A percentile compares a stretch with the other conserved stretches of the same genome.
phyloP scores from a whole-genome alignment of 2,797 vertebrate genomes.

The Myotis planiceps region DNA sequence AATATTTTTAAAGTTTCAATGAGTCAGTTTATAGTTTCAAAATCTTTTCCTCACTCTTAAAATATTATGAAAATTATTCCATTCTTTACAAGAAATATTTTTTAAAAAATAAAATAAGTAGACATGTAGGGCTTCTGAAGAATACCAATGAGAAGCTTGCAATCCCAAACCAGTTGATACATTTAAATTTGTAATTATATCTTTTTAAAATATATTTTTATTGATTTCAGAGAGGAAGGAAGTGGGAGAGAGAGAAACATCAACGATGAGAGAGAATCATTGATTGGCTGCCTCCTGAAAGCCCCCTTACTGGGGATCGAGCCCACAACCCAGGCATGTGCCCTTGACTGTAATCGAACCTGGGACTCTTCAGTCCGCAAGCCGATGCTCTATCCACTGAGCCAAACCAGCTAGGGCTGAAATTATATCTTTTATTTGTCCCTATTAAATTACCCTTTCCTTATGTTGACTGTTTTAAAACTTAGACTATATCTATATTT shows the following conservation, averaged over 20 bases:
- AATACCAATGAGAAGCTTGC: background rate
- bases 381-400: too few species aligned
- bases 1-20: background rate
- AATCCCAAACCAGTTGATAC: background rate
- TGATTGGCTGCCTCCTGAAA: too few species aligned
- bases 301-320: too few species aligned
- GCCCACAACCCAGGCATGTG: too few species aligned
- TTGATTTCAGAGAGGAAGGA: too few species aligned
- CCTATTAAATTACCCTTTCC: background rate
- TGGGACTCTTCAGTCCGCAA: too few species aligned
- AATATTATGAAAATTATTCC: background rate
- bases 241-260: too few species aligned
- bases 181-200: slow-evolving; percentile 23
- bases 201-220: too few species aligned
- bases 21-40: background rate
- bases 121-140: background rate
- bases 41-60: background rate
- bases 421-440: background rate
- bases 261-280: too few species aligned
- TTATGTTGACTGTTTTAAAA: background rate
- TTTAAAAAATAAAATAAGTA: background rate
- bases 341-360: too few species aligned
- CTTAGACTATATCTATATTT: background rate
- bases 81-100: background rate
- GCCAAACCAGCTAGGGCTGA: too few species aligned